Evolutionary conservation across 1,140 invertebrate genomes (phyloP), one percentile per base, ranked within the genome.

Genomic region (Drosophila sproati): DNA sequence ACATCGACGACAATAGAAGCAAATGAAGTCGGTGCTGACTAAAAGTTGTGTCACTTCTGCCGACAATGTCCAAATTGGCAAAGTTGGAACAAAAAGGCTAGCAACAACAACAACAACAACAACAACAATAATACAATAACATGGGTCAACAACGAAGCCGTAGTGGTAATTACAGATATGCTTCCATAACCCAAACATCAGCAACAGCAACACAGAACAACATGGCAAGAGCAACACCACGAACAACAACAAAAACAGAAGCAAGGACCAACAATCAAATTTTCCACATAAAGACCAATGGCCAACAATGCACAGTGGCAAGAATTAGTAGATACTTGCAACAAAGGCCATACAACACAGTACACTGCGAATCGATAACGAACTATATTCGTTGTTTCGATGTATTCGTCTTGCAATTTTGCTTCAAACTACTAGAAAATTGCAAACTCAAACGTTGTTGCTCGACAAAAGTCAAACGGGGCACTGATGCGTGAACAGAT

Each of bases 1-100:
- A 62, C 60, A 50, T 51, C 45, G 62, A 47, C 61, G 45, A 64
- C 51, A 52, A 64, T 52, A 50, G 60, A 67, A 29, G 34, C 51
- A 62, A 76, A 76, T 72, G 35, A 73, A 80, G 60, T 74, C 69
- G 39, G 59, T 67, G 64, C 69, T 55, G 55, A 51, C 45, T 54
- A 54, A 70, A 77, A 79, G 70, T 79, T 77, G 69, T 77, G 60
- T 79, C 77, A 69, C 62, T 78, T 67, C 41, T 57, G 57, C 57
- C 71, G 57, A 78, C 82, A 76, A 73, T 78, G 73, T 86, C 76
- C 80, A 87, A 87, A 87, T 87, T 87, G 82, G 83, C 83, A 88
- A 88, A 87, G 82, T 87, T 87, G 66, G 62, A 82, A 87, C 83
- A 76, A 87, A 79, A 82, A 79, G 39, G 51, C 70, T 29, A 72